Base-by-base conservation (phyloP, 1,140 invertebrate genomes). In the Anastrepha ludens region DNA sequence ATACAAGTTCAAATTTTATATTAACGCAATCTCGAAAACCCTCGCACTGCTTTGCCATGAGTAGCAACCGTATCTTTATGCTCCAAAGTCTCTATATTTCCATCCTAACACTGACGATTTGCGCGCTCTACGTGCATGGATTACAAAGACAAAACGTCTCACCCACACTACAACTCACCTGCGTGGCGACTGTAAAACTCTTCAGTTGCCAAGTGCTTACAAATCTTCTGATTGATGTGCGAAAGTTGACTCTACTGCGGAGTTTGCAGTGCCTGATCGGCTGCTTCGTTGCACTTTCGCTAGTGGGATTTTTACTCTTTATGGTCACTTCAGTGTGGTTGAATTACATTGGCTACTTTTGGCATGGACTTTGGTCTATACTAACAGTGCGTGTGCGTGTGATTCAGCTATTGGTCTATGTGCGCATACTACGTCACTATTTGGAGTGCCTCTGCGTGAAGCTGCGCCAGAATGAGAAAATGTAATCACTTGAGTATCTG, bases 281-380 rank as follows among this genome's bases (percentile, higher is more conserved):
- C 39, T 29, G 50, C 29, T 39, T 17, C 3, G 0, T 64, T n/a
- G 62, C 8, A 0, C 15, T 85, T 11, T 58, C 85, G 11, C 59
- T 70, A 3, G 13, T 64, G 0, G 39, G 60, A 0, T n/a, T 62
- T 0, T 17, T 87, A 1, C 20, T 78, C 15, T 59, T 87, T 3
- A 87, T 88, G 29, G 74, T 55, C 9, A 50, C 58, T 15, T 60
- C 44, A 0, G 44, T 64, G 4, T n/a, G 85, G 7, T 7, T 50
- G 7, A 5, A 78, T 3, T 60, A 87, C 78, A 15, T 47, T 17
- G 88, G 87, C 15, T 88, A 89, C 47, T 89, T 88, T n/a, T 89
- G 87, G 87, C 86, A 60, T 9, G 86, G 85, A 47, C 20, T 89
- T 15, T 59, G 86, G 15, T 60, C 74, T 4, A 87, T 88, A 65